Evolutionary conservation across 2,113 vertebrate species (phyloP).

Genomic region (Neolamprologus variostigma): DNA sequence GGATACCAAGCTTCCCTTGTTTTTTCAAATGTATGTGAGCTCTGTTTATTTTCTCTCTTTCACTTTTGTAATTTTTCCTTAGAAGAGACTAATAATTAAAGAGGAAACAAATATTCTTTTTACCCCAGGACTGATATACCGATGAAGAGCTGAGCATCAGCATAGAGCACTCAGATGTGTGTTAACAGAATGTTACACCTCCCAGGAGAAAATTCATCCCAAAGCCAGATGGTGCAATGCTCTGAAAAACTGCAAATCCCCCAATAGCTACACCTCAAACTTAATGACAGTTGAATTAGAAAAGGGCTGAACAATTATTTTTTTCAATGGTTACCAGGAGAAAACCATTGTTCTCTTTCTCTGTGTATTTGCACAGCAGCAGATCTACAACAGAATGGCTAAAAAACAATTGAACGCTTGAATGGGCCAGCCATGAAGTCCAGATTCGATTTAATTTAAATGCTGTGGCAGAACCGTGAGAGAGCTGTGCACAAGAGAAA

Average conservation of each 20-base stretch:
- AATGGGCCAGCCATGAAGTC: background rate
- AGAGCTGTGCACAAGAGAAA: background rate
- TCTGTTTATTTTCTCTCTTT: background rate
- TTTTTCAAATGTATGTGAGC: background rate
- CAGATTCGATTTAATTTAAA: background rate
- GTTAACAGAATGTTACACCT: background rate
- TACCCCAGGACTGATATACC: background rate
- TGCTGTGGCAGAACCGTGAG: rapidly evolving
- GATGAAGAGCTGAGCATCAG: background rate
- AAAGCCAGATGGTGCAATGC: background rate
- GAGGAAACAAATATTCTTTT: background rate
- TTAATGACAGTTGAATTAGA: background rate
- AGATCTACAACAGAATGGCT: background rate
- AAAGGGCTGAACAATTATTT: background rate
- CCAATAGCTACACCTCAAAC: rapidly evolving
- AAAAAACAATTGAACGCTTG: rapidly evolving
- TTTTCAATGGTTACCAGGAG: background rate
- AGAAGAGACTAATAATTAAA: background rate
- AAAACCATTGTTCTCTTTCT: background rate
- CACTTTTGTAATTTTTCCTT: background rate
- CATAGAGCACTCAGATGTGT: background rate
- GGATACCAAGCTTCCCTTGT: background rate
- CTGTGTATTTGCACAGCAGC: background rate
- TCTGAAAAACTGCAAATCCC: background rate
- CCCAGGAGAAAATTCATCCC: rapidly evolving